Base-by-base conservation (phyloP, 2,113 vertebrate genomes). In the Colaptes auratus region DNA sequence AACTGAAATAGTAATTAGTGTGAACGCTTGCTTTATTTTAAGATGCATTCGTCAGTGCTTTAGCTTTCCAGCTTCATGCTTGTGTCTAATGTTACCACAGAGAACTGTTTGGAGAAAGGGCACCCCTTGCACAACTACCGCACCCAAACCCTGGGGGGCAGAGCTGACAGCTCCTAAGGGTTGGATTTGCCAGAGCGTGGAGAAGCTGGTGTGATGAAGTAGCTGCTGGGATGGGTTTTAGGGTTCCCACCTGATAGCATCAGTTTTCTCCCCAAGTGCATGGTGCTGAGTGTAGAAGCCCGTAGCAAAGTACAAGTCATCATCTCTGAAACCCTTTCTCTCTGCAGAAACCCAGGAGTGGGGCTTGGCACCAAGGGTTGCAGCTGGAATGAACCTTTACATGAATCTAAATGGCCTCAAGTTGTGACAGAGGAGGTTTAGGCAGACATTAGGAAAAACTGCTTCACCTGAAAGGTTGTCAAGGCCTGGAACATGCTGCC, bases 1-100 rank as follows among this genome's bases (percentile, higher is more conserved):
- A 82, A 70, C 95, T 75, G 93, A 90, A 95, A 94, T 87, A 92
- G 88, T 93, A 75, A 92, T 96, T 93, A 88, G 58, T 14, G 71
- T 92, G 95, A 92, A 74, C 59, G 1, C 66, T 56, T 46, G 86
- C 96, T 96, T 93, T 97, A 96, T 97, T 97, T 97, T 97, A 44
- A 92, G 90, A 50, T 39, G 50, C 30, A 14, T 92, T 92, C 46
- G 86, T 97, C 96, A 97, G 93, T 75, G 91, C 95, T 94, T 91
- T 9, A 86, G 93, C 77, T 23, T 85, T 85, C 72, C 28, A 28
- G 88, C 64, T 20, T 71, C 33, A 9, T 88, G 86, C 92, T 91
- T 5, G 14, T 60, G 65, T 95, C 95, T 94, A 33, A 61, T 55
- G 90, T 95, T 92, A 95, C 95, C 3, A 3, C 79, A 81, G 88